Conservation (phyloP, 2,797 vertebrate genomes). For the Chelonia mydas region DNA sequence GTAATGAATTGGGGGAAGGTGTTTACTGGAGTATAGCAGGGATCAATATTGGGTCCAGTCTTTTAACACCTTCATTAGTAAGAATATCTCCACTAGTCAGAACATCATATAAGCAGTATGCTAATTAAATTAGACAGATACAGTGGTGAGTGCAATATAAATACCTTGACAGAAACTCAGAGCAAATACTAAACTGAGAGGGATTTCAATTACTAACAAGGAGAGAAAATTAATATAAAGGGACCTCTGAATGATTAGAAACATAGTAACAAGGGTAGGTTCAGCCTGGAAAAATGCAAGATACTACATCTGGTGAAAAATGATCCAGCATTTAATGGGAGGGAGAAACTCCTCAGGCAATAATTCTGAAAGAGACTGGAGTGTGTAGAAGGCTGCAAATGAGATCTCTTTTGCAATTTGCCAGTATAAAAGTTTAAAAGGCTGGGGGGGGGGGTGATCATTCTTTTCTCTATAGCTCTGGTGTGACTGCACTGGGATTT, state of each 20-base stretch:
- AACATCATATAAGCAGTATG: neutral
- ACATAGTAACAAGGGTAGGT: neutral
- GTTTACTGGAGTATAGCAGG: neutral
- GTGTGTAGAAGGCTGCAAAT: neutral
- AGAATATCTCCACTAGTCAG: neutral
- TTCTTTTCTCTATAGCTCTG: neutral
- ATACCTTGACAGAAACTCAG: neutral
- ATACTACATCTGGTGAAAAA: neutral
- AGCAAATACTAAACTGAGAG: constrained; percentile 26
- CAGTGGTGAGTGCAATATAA: neutral
- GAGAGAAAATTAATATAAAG: neutral
- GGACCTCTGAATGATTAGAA: neutral
- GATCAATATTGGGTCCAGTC: neutral
- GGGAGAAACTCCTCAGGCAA: neutral
- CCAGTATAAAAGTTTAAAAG: neutral
- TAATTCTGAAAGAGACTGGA: neutral
- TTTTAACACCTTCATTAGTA: neutral
- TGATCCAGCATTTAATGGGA: neutral
- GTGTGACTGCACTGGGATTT: neutral
- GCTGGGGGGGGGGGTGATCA: rapidly evolving
- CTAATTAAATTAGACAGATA: neutral
- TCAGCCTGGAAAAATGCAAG: neutral
- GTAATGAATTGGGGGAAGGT: neutral
- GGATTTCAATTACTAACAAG: neutral
- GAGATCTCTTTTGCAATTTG: constrained; percentile 6